Conservation (phyloP, 2,113 vertebrate species). For the Coracopsis vasa region DNA sequence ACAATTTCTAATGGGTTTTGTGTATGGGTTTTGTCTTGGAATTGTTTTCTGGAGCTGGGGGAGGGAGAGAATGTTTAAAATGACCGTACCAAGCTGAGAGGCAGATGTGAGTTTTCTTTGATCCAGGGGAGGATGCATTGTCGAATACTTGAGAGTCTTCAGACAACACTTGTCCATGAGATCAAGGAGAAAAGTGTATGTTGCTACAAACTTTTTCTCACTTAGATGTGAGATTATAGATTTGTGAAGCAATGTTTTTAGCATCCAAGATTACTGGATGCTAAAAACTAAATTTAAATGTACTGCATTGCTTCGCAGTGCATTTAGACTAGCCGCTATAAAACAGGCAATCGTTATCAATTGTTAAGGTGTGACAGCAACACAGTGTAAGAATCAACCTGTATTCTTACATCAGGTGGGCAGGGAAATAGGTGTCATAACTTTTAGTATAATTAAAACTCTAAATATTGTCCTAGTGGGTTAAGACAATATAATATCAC, state of each 20-base stretch:
- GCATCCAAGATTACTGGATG: constrained; percentile 46
- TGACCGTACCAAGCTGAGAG: constrained; percentile 38
- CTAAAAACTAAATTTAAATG: constrained; percentile 61
- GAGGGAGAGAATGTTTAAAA: constrained; percentile 25
- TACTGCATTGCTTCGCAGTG: constrained; percentile 17
- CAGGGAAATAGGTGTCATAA: not conserved
- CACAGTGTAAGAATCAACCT: constrained; percentile 21
- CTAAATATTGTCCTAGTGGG: constrained; percentile 28
- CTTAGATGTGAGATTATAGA: constrained; percentile 38
- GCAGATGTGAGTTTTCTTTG: constrained; percentile 61
- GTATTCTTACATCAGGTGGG: not conserved
- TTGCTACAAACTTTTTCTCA: constrained; percentile 48
- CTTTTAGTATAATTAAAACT: constrained; percentile 51
- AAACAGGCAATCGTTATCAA: constrained; percentile 37
- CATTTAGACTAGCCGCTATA: constrained; percentile 59
- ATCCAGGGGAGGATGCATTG: constrained; percentile 36
- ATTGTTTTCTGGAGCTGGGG: not conserved
- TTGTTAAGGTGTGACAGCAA: constrained; percentile 47
- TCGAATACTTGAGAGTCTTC: constrained; percentile 42
- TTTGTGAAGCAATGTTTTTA: not conserved
- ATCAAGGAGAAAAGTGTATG: constrained; percentile 40
- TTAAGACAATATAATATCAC: constrained; percentile 15
- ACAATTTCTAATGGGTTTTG: not conserved
- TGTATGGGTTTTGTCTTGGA: constrained; percentile 8
- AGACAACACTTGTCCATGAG: constrained; percentile 32